Evolutionary conservation across 2,113 vertebrate species (phyloP), one percentile per base, ranked within the genome.

Genomic region (Stercorarius parasiticus): DNA sequence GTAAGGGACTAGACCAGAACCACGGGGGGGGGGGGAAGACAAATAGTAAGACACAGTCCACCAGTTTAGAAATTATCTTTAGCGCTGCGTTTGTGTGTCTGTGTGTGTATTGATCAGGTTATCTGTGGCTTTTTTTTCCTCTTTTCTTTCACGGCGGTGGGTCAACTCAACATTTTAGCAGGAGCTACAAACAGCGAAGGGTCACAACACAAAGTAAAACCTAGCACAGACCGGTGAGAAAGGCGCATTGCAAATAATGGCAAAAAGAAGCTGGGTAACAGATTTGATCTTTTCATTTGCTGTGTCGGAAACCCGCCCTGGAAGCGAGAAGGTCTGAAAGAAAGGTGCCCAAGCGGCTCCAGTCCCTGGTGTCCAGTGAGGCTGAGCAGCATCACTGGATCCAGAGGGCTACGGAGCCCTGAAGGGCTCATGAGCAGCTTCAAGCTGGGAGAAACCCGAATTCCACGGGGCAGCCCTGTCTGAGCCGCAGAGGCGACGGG

Each of bases 241-340:
- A 87, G 18, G 50, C 7, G n/a, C 56, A 1, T 16, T 78, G 59
- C 66, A 90, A 88, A 83, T 13, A 61, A 70, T 8, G 55, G 11
- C 26, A 32, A 34, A 88, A 88, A 94, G 90, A 62, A 95, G 74
- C 56, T 45, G 81, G 40, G 59, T 43, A 62, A 93, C 82, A 59
- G 88, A 69, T 77, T 22, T 30, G 58, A 90, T 70, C 88, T 67
- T 72, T 72, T 61, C 29, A 16, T 52, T 86, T 47, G 7, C 27
- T 32, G 15, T 10, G 4, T 10, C 71, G 22, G 13, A 82, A 88
- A 78, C 49, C 42, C 0, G 3, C 74, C 85, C 49, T n/a, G 55
- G 11, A 17, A 49, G 53, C 0, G 3, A 38, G 52, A 61, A 92
- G 23, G 26, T 43, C 88, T 34, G 40, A 52, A 72, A 67, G 47